phyloP scores from a whole-genome alignment of 2,797 vertebrate species.

The Nasua narica region DNA sequence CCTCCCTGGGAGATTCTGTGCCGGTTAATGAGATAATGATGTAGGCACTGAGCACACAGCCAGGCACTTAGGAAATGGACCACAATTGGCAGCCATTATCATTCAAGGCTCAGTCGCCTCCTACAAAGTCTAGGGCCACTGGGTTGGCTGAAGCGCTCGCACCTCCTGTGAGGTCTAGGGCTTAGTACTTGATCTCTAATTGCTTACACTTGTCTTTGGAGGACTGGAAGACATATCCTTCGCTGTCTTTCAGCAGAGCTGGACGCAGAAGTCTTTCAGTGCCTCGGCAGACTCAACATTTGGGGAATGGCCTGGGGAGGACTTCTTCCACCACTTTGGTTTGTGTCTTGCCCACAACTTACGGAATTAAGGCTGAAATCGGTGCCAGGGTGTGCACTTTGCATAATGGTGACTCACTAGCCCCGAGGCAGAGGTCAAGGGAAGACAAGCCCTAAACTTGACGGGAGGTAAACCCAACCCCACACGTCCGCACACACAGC shows the following conservation, averaged over 20 bases:
- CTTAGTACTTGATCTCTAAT: constrained; percentile 27
- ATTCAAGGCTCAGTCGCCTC: constrained; percentile 36
- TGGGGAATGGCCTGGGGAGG: not conserved
- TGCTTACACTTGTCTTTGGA: not conserved
- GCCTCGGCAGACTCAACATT: not conserved
- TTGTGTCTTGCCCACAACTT: not conserved
- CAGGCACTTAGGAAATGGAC: constrained; percentile 18
- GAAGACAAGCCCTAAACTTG: not conserved
- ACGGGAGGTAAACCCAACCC: not conserved
- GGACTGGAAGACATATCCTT: not conserved
- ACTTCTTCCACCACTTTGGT: not conserved
- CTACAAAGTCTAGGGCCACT: not conserved
- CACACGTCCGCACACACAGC: not conserved
- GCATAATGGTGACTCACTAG: not conserved
- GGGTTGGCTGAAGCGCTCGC: not conserved
- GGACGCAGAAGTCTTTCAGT: not conserved
- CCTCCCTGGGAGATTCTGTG: not conserved
- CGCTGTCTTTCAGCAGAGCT: not conserved
- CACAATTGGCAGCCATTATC: constrained; percentile 32
- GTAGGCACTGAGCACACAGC: not conserved
- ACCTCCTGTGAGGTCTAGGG: not conserved
- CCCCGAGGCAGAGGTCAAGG: not conserved
- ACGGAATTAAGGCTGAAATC: not conserved
- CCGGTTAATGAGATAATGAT: not conserved
- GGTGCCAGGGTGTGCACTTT: not conserved